Conservation (phyloP, 2,888 invertebrate species). For the Priocnemis perturbator region DNA sequence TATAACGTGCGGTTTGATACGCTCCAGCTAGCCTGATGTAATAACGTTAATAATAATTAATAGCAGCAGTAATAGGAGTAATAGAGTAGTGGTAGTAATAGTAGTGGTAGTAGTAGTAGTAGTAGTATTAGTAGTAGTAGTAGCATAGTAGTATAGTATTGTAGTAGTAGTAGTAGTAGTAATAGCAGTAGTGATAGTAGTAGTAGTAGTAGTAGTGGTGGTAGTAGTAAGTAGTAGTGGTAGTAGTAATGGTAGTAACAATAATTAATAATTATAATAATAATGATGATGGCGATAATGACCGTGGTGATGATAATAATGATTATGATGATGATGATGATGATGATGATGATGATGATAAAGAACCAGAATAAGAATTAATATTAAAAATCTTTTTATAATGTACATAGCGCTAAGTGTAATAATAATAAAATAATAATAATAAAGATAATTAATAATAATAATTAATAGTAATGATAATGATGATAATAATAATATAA, state of each 20-base stretch:
- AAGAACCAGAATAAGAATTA: conserved; percentile 60
- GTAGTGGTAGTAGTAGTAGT: conserved; percentile 44
- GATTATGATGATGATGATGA: not conserved
- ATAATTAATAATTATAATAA: conserved; percentile 31
- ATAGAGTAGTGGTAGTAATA: conserved; percentile 53
- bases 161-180: conserved; percentile 12
- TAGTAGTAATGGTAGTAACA: conserved; percentile 45
- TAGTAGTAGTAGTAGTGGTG: conserved; percentile 16
- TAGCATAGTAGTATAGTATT: conserved; percentile 13
- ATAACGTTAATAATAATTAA: conserved; percentile 69
- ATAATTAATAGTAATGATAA: conserved; percentile 20
- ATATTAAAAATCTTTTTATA: conserved; percentile 67
- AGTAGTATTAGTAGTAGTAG: conserved; percentile 38
- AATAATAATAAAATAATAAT: conserved; percentile 47
- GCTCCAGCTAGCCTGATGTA: conserved; percentile 66
- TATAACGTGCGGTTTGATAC: conserved; percentile 61
- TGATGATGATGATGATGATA: conserved; percentile 49
- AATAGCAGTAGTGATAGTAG: conserved; percentile 20
- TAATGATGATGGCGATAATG: conserved; percentile 53
- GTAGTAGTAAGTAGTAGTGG: conserved; percentile 16
- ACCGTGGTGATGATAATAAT: conserved; percentile 31
- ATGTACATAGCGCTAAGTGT: conserved; percentile 61
- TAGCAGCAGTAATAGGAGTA: conserved; percentile 67
- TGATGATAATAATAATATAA: conserved; percentile 51
- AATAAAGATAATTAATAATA: conserved; percentile 41